Evolutionary conservation across 2,113 vertebrate species (phyloP), one percentile per base, ranked within the genome.

Genomic region (Cisticola juncidis): DNA sequence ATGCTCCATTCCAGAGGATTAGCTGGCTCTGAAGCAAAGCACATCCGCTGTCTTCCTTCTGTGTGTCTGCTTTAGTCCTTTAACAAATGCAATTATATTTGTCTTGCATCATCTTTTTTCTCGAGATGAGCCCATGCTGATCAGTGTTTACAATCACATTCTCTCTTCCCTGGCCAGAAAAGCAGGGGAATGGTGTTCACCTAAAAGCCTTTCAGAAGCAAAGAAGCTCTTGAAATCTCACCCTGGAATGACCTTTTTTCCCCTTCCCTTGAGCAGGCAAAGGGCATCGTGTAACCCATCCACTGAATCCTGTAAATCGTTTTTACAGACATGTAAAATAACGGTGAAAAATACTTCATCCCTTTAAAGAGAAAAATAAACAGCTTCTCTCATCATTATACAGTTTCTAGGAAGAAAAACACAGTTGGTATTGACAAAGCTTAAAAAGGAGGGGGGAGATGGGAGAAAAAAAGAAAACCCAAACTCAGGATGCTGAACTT

Each of bases 281-380:
- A 94, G 90, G 91, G 45, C 95, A 42, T 60, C 5, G 4, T 78
- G 61, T 68, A 94, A 78, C 94, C 88, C 42, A 20, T 91, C 61
- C 9, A 13, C 85, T 88, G 87, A 97, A 95, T 95, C 97, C 91
- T 0, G 0, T 96, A 94, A 97, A 94, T 95, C 83, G 12, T 90
- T 95, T 62, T 81, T 91, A 83, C 17, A 19, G 94, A 89, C 68
- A 79, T 94, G 88, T 91, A 95, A 96, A 96, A 95, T 94, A 96
- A 82, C 14, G 60, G 70, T 61, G 83, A 80, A 80, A 94, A 91
- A 92, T 56, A 50, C 53, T 96, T 94, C 81, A 96, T 96, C 95
- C 93, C 83, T 88, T 92, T 96, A 94, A 96, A 95, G 89, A 96
- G 89, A 93, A 95, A 96, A 95, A 94, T 56, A 95, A 97, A 95